These are phyloP conservation scores for Apodemia hepburni DNA, from an alignment of 2,888 invertebrate genomes.

Conservation along the genomic window DNA sequence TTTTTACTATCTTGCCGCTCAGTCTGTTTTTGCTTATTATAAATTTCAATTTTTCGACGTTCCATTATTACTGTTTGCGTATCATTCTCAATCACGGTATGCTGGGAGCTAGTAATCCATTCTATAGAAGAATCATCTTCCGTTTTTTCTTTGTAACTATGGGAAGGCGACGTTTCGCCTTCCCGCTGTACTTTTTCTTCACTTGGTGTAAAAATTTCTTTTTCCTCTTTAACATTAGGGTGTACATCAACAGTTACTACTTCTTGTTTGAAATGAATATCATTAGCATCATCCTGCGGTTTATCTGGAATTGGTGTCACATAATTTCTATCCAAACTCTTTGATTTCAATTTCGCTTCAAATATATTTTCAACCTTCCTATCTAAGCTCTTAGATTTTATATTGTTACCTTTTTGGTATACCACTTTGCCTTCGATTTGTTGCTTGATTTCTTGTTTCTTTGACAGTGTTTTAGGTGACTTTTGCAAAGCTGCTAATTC, in stretches of 20 bases:
- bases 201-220: constrained; percentile 35
- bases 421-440: constrained; percentile 83
- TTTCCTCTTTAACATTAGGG: constrained; percentile 51
- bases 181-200: constrained; percentile 37
- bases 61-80: constrained; percentile 82
- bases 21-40: constrained; percentile 76
- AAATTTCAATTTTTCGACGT: constrained; percentile 81
- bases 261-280: constrained; percentile 73
- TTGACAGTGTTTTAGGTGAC: constrained; percentile 80
- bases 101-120: constrained; percentile 68
- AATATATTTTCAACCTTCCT: constrained; percentile 81
- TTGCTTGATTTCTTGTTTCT: constrained; percentile 81
- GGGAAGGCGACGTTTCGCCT: constrained; percentile 51
- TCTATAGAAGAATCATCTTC: constrained; percentile 73
- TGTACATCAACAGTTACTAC: constrained; percentile 73
- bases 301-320: constrained; percentile 58
- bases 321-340: constrained; percentile 84
- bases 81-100: constrained; percentile 73
- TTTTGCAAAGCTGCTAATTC: constrained; percentile 78
- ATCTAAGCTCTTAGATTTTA: constrained; percentile 85
- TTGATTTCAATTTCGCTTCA: constrained; percentile 80
- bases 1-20: constrained; percentile 65
- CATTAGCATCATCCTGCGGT: constrained; percentile 48
- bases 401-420: constrained; percentile 75
- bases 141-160: constrained; percentile 65